Evolutionary conservation across 2,797 vertebrate genomes (phyloP).

Genomic region (Bucorvus abyssinicus): DNA sequence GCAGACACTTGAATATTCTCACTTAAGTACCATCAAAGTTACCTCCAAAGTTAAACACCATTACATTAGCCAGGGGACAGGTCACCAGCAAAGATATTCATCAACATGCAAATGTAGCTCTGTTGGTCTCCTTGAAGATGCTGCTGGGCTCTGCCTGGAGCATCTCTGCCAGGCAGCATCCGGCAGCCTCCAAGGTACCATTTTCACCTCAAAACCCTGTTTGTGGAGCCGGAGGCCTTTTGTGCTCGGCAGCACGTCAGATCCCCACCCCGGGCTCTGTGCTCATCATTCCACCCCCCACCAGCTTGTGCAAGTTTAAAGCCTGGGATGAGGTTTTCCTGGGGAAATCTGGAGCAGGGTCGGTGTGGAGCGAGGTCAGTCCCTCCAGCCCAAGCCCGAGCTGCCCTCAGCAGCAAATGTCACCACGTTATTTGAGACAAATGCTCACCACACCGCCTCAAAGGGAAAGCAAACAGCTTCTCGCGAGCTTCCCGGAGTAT

Average conservation of each 20-base stretch:
- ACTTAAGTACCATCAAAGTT: neutral
- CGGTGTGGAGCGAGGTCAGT: neutral
- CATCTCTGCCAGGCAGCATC: neutral
- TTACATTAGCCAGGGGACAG: no score
- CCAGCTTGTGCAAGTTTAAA: neutral
- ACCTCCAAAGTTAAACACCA: no score
- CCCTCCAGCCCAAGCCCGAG: neutral
- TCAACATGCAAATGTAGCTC: neutral
- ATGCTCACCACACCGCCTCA: neutral
- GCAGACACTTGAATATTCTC: neutral
- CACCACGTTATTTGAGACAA: neutral
- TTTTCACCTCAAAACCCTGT: neutral
- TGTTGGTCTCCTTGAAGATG: neutral
- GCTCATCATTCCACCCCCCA: neutral
- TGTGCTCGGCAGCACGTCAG: neutral
- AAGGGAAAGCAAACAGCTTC: neutral
- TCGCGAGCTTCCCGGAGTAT: accelerated
- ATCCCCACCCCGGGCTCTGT: neutral
- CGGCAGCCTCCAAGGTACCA: neutral
- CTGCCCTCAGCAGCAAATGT: neutral
- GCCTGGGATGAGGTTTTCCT: neutral
- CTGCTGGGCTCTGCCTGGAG: neutral
- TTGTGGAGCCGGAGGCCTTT: neutral
- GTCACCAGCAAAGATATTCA: neutral
- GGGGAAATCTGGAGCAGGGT: neutral